These are phyloP conservation scores for Athene cunicularia DNA, from an alignment of 2,113 vertebrate species.

Conservation along the genomic window DNA sequence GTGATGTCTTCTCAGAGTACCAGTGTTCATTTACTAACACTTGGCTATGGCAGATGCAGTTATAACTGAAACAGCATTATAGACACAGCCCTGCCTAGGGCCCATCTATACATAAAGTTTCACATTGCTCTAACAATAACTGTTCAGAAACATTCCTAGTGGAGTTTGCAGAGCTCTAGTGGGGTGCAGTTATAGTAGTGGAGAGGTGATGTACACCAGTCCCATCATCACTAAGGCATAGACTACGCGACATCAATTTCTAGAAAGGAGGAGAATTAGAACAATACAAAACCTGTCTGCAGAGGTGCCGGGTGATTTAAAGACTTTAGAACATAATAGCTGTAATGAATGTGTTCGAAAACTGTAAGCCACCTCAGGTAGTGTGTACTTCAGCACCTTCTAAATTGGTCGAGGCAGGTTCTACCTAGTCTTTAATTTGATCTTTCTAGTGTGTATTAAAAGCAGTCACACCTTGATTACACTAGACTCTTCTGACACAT, in stretches of 20 bases:
- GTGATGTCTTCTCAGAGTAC: background rate
- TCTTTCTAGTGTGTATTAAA: background rate
- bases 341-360: background rate
- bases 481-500: background rate
- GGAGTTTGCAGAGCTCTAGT: background rate
- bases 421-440: background rate
- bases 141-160: background rate
- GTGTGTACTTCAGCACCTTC: background rate
- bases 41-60: background rate
- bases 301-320: background rate
- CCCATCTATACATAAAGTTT: background rate
- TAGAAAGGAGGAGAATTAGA: background rate
- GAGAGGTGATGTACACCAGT: background rate
- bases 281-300: background rate
- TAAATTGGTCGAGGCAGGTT: background rate
- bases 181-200: background rate
- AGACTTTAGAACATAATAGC: background rate
- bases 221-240: background rate
- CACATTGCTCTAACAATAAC: fast-evolving
- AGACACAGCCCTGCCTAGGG: background rate
- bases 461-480: background rate
- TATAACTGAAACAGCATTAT: background rate
- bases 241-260: background rate
- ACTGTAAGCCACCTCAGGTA: background rate
- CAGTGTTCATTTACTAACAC: fast-evolving